A percentile compares a stretch with the other conserved stretches of the same genome.
These are phyloP conservation scores for Plecotus auritus DNA, from an alignment of 2,113 vertebrate species.

Conservation along the genomic window DNA sequence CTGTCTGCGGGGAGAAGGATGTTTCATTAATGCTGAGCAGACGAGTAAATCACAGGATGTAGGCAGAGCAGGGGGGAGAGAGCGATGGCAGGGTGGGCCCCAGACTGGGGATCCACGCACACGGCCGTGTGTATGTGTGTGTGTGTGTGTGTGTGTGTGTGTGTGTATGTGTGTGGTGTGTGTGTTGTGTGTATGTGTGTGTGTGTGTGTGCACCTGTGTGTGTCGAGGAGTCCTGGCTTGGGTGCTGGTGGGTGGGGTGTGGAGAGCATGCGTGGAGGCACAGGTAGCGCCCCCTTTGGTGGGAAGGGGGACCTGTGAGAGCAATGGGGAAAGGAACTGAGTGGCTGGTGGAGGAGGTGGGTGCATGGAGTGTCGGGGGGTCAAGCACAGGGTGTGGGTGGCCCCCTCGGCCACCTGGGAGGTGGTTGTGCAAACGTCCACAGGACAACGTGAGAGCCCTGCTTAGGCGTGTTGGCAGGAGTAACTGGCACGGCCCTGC, in stretches of 20 bases:
- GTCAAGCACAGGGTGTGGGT: neutral
- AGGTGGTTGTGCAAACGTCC: neutral
- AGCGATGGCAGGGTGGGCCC: accelerated
- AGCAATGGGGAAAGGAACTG: neutral
- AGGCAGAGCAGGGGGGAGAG: neutral
- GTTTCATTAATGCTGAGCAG: neutral
- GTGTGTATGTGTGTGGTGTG: accelerated
- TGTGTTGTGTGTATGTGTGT: accelerated
- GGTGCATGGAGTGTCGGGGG: accelerated
- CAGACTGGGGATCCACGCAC: neutral
- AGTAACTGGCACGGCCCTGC: accelerated
- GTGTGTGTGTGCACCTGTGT: neutral
- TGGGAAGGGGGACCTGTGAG: neutral
- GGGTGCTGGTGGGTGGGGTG: neutral
- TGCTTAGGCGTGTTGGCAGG: neutral
- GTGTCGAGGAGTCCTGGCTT: neutral
- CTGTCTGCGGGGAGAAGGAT: neutral
- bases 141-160: accelerated
- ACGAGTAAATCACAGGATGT: neutral
- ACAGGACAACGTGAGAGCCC: accelerated
- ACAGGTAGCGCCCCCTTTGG: neutral
- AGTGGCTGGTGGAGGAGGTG: accelerated
- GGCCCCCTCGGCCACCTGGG: neutral
- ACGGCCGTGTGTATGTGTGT: neutral
- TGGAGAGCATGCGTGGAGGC: neutral